These are phyloP conservation scores for Trichomalopsis sarcophagae DNA, from an alignment of 1,140 invertebrate species.

Conservation along the genomic window DNA sequence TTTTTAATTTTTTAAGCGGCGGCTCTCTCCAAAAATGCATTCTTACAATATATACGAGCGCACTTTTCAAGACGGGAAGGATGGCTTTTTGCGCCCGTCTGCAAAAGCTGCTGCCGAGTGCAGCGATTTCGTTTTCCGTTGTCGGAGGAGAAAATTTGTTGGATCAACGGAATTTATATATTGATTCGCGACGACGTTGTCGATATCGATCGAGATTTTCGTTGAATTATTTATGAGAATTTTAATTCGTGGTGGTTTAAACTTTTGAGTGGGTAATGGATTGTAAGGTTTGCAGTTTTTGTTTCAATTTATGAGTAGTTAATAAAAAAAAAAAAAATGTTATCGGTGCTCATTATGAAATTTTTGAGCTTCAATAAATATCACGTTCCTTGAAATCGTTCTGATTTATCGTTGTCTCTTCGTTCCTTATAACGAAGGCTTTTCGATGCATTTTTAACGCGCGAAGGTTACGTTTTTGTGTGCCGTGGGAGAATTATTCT, in stretches of 20 bases:
- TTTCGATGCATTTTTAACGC: too few species aligned
- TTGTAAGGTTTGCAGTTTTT: too few species aligned
- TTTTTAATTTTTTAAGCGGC: neutral
- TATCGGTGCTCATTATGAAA: too few species aligned
- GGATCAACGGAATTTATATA: neutral
- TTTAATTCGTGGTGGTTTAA: neutral
- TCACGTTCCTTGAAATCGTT: too few species aligned
- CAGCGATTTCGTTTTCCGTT: neutral
- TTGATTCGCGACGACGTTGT: neutral
- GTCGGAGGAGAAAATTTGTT: neutral
- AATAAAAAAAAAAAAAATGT: too few species aligned
- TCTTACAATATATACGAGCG: neutral
- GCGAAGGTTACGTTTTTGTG: too few species aligned
- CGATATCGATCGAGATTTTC: too few species aligned
- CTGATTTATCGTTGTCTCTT: too few species aligned
- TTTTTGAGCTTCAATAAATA: too few species aligned
- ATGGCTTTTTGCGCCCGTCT: conserved; percentile 19
- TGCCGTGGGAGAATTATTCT: too few species aligned
- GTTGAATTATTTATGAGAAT: neutral
- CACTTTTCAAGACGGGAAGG: conserved; percentile 34
- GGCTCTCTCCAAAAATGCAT: conserved; percentile 41
- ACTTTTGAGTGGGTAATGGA: neutral
- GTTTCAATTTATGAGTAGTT: too few species aligned
- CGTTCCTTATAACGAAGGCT: too few species aligned
- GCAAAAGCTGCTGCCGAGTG: neutral